These are phyloP conservation scores for Varecia variegata DNA, from an alignment of 2,797 vertebrate species.

Conservation along the genomic window DNA sequence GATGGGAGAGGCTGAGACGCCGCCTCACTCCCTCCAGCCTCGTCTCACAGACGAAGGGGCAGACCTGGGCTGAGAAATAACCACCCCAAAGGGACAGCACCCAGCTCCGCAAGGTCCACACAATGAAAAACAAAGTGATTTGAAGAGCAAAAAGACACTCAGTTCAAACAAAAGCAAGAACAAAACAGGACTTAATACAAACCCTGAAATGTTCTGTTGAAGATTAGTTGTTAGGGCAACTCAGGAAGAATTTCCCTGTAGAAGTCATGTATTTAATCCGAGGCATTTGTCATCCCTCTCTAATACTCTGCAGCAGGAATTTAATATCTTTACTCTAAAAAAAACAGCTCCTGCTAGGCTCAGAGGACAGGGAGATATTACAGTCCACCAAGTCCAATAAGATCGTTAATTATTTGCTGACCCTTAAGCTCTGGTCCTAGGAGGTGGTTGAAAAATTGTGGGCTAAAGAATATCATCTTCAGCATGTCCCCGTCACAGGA, in stretches of 20 bases:
- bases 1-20: not conserved
- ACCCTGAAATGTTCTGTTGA: not conserved
- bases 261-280: not conserved
- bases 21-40: not conserved
- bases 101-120: not conserved
- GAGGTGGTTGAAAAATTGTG: not conserved
- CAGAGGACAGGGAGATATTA: not conserved
- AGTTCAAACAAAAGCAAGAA: not conserved
- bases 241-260: not conserved
- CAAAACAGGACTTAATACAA: not conserved
- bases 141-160: not conserved
- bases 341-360: not conserved
- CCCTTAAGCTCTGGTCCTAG: not conserved
- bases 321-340: conserved; percentile 31
- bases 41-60: not conserved
- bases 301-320: not conserved
- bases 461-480: not conserved
- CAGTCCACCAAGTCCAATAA: not conserved
- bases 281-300: conserved; percentile 27
- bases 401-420: conserved; percentile 13
- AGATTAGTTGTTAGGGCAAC: not conserved
- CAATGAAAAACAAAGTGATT: not conserved
- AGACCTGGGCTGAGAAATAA: not conserved
- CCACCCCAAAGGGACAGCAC: not conserved
- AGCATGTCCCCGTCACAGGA: not conserved